Evolutionary conservation across 2,113 vertebrate species (phyloP).

Genomic region (Erythrolamprus reginae): DNA sequence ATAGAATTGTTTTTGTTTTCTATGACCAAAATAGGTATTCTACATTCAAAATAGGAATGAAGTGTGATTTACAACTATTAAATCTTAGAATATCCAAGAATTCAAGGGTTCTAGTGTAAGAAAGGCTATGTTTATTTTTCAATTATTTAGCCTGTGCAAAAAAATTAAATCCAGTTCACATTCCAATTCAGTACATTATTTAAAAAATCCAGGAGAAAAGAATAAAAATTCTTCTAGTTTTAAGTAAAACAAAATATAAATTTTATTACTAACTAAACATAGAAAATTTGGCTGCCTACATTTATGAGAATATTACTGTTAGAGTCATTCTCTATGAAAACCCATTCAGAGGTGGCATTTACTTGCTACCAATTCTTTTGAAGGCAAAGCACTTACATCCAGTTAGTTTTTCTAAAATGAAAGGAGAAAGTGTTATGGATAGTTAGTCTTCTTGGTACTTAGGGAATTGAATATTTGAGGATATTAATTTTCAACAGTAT

Average conservation of each 20-base stretch:
- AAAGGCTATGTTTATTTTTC: neutral
- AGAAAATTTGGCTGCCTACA: neutral
- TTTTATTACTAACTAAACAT: neutral
- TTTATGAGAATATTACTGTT: neutral
- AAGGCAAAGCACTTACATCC: neutral
- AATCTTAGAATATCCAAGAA: neutral
- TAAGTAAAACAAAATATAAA: neutral
- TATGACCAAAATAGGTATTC: neutral
- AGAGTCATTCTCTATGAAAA: neutral
- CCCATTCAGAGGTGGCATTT: neutral
- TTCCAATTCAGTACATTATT: neutral
- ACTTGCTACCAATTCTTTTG: neutral
- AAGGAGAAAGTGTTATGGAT: neutral
- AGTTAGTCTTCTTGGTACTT: conserved; percentile 41
- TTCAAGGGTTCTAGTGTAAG: neutral
- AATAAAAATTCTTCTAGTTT: neutral
- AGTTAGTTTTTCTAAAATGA: neutral
- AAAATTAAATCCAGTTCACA: neutral
- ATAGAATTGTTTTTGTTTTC: neutral
- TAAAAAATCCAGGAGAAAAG: neutral
- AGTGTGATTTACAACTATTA: neutral
- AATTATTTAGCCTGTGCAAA: neutral
- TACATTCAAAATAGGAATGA: neutral
- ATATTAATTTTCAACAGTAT: conserved; percentile 11
- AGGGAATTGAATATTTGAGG: conserved; percentile 18